phyloP scores from a whole-genome alignment of 2,888 invertebrate species.

The Amblyjoppa proteus region DNA sequence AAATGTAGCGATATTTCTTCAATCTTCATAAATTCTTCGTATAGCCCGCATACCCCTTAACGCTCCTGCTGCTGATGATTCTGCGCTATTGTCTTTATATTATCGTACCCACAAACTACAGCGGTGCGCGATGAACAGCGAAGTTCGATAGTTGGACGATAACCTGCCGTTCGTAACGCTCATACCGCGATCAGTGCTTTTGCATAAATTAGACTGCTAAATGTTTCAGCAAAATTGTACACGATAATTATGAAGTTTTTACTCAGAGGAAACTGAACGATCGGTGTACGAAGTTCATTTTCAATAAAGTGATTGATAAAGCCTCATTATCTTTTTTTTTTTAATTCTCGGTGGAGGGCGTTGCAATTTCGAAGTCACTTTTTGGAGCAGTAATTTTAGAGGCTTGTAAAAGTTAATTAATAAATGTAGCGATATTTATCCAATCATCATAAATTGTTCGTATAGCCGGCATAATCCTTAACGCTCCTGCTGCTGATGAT shows the following conservation, averaged over 20 bases:
- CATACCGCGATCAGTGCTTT: background rate
- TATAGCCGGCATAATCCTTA: slow-evolving; percentile 8
- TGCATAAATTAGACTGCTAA: background rate
- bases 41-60: slow-evolving; percentile 12
- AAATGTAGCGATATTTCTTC: background rate
- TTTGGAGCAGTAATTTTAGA: background rate
- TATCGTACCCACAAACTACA: slow-evolving; percentile 39
- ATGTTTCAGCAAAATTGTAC: no score
- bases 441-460: slow-evolving; percentile 6
- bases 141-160: slow-evolving; percentile 41
- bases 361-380: no score
- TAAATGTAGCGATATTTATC: background rate
- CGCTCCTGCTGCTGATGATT: background rate
- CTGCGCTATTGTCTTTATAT: slow-evolving; percentile 38
- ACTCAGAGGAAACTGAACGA: background rate
- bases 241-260: no score
- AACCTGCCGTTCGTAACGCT: slow-evolving; percentile 32
- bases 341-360: no score
- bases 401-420: background rate
- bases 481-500: background rate
- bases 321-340: no score
- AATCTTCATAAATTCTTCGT: slow-evolving; percentile 5
- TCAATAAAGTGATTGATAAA: no score
- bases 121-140: slow-evolving; percentile 22
- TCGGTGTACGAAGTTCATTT: no score